Percentiles rank a stretch among this genome's conserved stretches.
Evolutionary conservation across 2,888 invertebrate species (phyloP).

Genomic region (Tetanocera ferruginea): DNA sequence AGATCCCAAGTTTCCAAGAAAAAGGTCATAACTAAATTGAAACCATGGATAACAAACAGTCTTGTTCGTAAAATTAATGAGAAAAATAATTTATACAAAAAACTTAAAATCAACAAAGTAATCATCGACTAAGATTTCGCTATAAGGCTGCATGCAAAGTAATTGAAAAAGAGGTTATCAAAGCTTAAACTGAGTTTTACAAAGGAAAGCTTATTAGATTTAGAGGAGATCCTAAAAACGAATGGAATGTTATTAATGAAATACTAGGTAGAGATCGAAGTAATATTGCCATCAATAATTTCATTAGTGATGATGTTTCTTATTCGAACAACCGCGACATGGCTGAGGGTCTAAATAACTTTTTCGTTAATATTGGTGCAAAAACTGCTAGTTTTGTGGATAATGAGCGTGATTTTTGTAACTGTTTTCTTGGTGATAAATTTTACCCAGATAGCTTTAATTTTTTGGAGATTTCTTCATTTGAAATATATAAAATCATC

Average conservation of each 20-base stretch:
- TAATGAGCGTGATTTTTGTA: neutral
- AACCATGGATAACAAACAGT: neutral
- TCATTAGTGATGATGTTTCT: neutral
- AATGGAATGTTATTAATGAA: neutral
- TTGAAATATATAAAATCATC: neutral
- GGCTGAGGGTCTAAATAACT: neutral
- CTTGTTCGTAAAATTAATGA: neutral
- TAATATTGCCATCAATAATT: neutral
- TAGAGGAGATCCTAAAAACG: neutral
- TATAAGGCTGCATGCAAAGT: neutral
- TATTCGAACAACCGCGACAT: neutral
- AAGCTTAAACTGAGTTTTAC: too few species aligned
- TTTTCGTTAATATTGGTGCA: neutral
- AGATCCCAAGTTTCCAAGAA: neutral
- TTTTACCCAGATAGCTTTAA: neutral
- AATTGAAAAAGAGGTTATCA: neutral
- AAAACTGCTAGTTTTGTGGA: neutral
- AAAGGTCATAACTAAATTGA: neutral
- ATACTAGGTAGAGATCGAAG: neutral
- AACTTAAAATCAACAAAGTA: neutral
- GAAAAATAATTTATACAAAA: neutral
- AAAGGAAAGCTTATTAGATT: too few species aligned
- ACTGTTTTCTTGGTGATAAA: neutral
- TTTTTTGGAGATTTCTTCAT: neutral
- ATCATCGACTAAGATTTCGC: neutral